Evolutionary conservation across 1,140 invertebrate genomes (phyloP), one percentile per base, ranked within the genome.

Genomic region (Babylonia areolata): DNA sequence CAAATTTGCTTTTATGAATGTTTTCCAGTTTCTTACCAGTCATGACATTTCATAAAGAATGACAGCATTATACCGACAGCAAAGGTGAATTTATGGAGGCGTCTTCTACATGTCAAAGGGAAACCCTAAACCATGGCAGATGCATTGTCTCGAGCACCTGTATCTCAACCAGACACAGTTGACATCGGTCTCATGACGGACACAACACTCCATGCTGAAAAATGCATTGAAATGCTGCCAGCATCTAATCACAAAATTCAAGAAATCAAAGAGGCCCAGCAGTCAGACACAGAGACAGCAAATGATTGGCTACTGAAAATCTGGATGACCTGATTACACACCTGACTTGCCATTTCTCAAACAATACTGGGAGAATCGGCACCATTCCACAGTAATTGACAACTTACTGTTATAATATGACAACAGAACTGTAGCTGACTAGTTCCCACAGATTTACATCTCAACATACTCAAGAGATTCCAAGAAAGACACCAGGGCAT

Each of bases 341-440:
- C 31, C 69, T 3, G 12, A 73, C 40, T 85, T 73, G 3, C 28
- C n/a, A 37, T 2, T 31, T 46, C 12, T 85, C 5, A 86, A 46
- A 33, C 42, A n/a, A 46, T 89, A 86, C 77, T 88, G 28, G 46
- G n/a, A 46, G 31, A 84, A 40, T 79, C 0, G 78, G 71, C 87
- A 89, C 40, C 81, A 88, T 37, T 69, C 86, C 17, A 80, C 87
- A 75, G n/a, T n/a, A n/a, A n/a, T n/a, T n/a, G n/a, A n/a, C n/a
- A n/a, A n/a, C n/a, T n/a, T n/a, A n/a, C n/a, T n/a, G n/a, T n/a
- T n/a, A n/a, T n/a, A n/a, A n/a, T n/a, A n/a, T n/a, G n/a, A n/a
- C n/a, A n/a, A n/a, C n/a, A n/a, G n/a, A n/a, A n/a, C n/a, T n/a
- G n/a, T n/a, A n/a, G n/a, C n/a, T n/a, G n/a, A n/a, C n/a, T n/a